Conservation (phyloP, 2,113 vertebrate genomes). For the Pteruthius melanotis region DNA sequence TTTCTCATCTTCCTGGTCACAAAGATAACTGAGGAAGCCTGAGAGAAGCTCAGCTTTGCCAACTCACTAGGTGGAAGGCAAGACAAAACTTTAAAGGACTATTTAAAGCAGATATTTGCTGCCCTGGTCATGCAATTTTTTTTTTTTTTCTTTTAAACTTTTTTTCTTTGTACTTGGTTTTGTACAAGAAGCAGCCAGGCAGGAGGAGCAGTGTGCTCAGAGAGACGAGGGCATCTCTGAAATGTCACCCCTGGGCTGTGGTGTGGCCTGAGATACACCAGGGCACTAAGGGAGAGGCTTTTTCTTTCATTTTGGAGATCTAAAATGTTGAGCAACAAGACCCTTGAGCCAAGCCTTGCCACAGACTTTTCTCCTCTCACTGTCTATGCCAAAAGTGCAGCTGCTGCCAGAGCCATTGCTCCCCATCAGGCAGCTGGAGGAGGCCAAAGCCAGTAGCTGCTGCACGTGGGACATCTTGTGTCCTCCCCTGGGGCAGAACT, state of each 20-base stretch:
- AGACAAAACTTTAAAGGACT: not conserved
- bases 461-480: not conserved
- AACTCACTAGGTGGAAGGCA: not conserved
- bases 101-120: not conserved
- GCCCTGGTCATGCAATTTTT: not conserved
- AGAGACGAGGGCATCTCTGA: not conserved
- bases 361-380: not conserved
- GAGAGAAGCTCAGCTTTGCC: not conserved
- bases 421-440: not conserved
- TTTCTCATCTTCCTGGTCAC: not conserved
- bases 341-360: not conserved
- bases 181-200: fast-evolving
- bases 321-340: not conserved
- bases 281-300: not conserved
- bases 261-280: not conserved
- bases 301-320: not conserved
- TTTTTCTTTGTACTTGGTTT: not conserved
- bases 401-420: not conserved
- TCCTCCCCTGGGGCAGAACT: not conserved
- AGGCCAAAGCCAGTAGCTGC: conserved; percentile 12
- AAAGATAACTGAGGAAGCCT: not conserved
- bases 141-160: not conserved
- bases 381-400: not conserved
- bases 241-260: not conserved
- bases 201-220: not conserved